These are phyloP conservation scores for Danio jaintianensis DNA, from an alignment of 2,797 vertebrate species.

Conservation along the genomic window DNA sequence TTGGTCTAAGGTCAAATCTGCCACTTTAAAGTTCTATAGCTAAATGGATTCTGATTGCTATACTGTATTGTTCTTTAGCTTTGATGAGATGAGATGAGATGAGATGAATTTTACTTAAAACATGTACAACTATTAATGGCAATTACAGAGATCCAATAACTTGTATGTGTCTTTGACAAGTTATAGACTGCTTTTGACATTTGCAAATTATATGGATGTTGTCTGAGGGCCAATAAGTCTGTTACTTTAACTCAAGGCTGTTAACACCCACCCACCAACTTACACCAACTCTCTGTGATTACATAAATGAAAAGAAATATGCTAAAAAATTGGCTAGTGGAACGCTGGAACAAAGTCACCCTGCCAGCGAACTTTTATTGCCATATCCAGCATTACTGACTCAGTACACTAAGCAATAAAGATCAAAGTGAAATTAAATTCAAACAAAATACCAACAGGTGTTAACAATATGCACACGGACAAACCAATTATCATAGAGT, in stretches of 20 bases:
- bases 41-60: too few species aligned
- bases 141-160: too few species aligned
- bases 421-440: conserved; percentile 14
- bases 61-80: too few species aligned
- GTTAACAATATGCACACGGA: conserved; percentile 31
- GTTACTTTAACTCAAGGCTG: background rate
- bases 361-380: background rate
- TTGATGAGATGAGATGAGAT: too few species aligned
- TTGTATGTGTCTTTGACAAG: background rate
- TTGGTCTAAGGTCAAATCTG: too few species aligned
- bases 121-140: too few species aligned
- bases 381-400: conserved; percentile 6
- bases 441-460: conserved; percentile 35
- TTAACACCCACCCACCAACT: conserved; percentile 16
- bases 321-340: background rate
- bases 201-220: background rate
- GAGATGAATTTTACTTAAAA: too few species aligned
- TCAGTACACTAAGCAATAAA: background rate
- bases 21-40: too few species aligned
- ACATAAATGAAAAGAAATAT: conserved; percentile 20
- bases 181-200: background rate
- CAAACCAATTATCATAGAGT: conserved; percentile 31
- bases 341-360: background rate
- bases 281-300: conserved; percentile 15
- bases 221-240: conserved; percentile 9